These are phyloP conservation scores for Sclerodermus sp. DNA, from an alignment of 2,888 invertebrate species.

Conservation along the genomic window DNA sequence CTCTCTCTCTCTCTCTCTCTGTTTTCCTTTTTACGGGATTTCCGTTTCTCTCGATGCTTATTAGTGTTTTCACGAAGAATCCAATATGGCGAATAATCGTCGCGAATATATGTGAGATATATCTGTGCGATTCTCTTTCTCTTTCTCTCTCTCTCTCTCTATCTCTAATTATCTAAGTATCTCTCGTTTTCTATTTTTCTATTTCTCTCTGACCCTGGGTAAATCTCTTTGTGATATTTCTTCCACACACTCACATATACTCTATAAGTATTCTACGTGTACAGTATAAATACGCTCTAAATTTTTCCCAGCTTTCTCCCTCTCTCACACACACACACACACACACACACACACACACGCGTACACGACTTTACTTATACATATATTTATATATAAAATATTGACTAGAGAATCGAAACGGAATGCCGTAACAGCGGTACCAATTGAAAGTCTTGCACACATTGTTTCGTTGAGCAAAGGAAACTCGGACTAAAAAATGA, in stretches of 20 bases:
- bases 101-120: too few relatives aligned
- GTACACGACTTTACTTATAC: conserved; percentile 14
- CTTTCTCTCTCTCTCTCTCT: too few relatives aligned
- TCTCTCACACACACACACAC: too few relatives aligned
- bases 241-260: not conserved
- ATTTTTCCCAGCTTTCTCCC: conserved; percentile 19
- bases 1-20: not conserved
- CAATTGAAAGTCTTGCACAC: conserved; percentile 16
- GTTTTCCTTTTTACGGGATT: not conserved
- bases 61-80: too few relatives aligned
- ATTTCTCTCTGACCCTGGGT: too few relatives aligned
- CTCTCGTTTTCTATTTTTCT: too few relatives aligned
- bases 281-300: conserved; percentile 27
- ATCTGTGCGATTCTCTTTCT: too few relatives aligned
- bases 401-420: conserved; percentile 37
- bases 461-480: conserved; percentile 21
- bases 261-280: conserved; percentile 6
- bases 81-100: too few relatives aligned
- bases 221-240: not conserved
- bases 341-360: too few relatives aligned
- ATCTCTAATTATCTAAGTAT: too few relatives aligned
- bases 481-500: conserved; percentile 9
- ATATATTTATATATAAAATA: conserved; percentile 36
- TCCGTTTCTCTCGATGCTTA: not conserved
- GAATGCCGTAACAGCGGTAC: conserved; percentile 15